These are phyloP conservation scores for Amniataba percoides DNA, from an alignment of 2,797 vertebrate genomes.

Conservation along the genomic window DNA sequence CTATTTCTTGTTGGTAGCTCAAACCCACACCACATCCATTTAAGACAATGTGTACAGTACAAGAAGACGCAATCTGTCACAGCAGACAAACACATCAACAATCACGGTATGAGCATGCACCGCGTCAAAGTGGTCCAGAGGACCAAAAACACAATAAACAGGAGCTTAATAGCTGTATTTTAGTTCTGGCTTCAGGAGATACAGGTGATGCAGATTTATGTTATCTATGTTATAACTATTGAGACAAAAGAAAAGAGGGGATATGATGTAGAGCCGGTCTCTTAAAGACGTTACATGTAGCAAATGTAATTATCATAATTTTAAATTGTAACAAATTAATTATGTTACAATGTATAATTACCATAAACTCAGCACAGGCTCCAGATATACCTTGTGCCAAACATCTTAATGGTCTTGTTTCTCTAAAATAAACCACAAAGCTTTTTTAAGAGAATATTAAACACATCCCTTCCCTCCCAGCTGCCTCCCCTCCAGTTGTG, in stretches of 20 bases:
- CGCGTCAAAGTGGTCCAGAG: neutral
- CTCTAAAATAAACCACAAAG: neutral
- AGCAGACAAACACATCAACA: neutral
- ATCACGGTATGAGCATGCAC: neutral
- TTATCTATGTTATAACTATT: conserved; percentile 1
- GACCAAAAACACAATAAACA: neutral
- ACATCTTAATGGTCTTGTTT: neutral
- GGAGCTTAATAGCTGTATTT: neutral
- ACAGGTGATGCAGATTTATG: neutral
- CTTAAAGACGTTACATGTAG: conserved; percentile 19
- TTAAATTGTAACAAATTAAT: too few relatives aligned
- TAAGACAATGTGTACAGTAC: neutral
- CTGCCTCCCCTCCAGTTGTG: conserved; percentile 16
- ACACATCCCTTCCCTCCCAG: neutral
- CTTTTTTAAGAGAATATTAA: conserved; percentile 17
- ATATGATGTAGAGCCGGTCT: neutral
- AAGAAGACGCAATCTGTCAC: conserved; percentile 1
- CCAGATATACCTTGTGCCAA: neutral
- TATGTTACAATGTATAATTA: neutral
- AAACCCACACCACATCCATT: neutral
- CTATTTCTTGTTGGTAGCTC: neutral
- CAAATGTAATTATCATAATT: too few relatives aligned
- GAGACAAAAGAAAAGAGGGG: neutral
- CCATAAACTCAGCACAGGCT: neutral
- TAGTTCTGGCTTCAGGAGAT: conserved; percentile 6